A percentile compares a stretch with the other conserved stretches of the same genome.
These are phyloP conservation scores for Athrips mouffetella DNA, from an alignment of 2,888 invertebrate genomes.

Conservation along the genomic window DNA sequence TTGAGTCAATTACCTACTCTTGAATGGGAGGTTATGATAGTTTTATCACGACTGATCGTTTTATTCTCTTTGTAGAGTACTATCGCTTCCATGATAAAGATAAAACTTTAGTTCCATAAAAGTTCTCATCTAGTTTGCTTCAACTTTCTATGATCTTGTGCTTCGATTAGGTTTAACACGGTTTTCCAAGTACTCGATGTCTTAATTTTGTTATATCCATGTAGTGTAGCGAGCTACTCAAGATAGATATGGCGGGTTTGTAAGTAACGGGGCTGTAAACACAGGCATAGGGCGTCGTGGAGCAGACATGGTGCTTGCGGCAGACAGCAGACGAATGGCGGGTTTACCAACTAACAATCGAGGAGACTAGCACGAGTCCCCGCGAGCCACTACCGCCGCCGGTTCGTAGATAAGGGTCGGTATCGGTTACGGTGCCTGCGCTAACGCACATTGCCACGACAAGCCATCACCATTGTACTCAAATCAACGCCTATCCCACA, in stretches of 20 bases:
- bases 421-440: conserved; percentile 14
- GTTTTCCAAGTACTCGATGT: background rate
- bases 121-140: background rate
- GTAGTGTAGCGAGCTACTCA: background rate
- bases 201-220: background rate
- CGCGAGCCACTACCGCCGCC: background rate
- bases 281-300: background rate
- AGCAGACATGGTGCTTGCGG: background rate
- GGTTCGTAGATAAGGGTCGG: conserved; percentile 15
- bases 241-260: background rate
- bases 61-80: background rate
- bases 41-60: conserved; percentile 4
- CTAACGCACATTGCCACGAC: conserved; percentile 14
- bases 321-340: conserved; percentile 2
- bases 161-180: conserved; percentile 5
- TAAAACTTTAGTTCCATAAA: background rate
- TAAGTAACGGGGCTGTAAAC: background rate
- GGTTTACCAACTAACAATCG: background rate
- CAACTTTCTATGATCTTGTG: background rate
- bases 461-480: conserved; percentile 14
- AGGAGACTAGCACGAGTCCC: background rate
- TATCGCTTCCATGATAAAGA: background rate
- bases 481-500: background rate
- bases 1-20: conserved; percentile 19
- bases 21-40: conserved; percentile 2